phyloP scores from a whole-genome alignment of 2,113 vertebrate genomes.

The Lamprotornis superbus region DNA sequence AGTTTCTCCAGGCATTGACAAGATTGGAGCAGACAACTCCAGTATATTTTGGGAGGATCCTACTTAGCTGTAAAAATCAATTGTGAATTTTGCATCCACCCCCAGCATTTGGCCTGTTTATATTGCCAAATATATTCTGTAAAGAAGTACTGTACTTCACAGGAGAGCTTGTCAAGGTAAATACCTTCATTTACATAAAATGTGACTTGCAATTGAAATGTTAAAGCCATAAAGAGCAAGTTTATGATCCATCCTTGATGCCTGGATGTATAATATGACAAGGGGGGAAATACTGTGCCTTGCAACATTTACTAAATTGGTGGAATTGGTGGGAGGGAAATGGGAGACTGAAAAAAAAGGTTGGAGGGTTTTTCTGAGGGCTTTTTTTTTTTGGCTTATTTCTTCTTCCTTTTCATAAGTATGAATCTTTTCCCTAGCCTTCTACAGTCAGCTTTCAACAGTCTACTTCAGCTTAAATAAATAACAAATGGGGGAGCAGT shows the following conservation, averaged over 20 bases:
- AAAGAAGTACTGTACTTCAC: constrained; percentile 67
- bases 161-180: constrained; percentile 72
- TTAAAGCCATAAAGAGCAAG: constrained; percentile 71
- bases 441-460: not conserved
- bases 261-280: constrained; percentile 64
- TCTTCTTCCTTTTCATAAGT: not conserved
- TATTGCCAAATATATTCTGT: constrained; percentile 62
- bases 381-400: not conserved
- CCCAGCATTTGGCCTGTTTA: constrained; percentile 57
- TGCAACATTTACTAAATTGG: constrained; percentile 67
- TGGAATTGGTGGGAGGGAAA: constrained; percentile 31
- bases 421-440: not conserved
- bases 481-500: not conserved
- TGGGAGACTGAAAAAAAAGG: constrained; percentile 15
- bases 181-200: constrained; percentile 70
- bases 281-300: constrained; percentile 44
- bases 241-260: constrained; percentile 72
- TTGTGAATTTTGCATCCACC: constrained; percentile 18
- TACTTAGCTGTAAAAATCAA: not conserved
- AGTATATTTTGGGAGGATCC: constrained; percentile 6
- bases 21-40: not conserved
- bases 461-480: not conserved
- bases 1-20: not conserved
- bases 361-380: not conserved
- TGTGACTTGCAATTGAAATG: constrained; percentile 65